Evolutionary conservation across 2,797 vertebrate species (phyloP), one percentile per base, ranked within the genome.

Genomic region (Scomberomorus guttatus): DNA sequence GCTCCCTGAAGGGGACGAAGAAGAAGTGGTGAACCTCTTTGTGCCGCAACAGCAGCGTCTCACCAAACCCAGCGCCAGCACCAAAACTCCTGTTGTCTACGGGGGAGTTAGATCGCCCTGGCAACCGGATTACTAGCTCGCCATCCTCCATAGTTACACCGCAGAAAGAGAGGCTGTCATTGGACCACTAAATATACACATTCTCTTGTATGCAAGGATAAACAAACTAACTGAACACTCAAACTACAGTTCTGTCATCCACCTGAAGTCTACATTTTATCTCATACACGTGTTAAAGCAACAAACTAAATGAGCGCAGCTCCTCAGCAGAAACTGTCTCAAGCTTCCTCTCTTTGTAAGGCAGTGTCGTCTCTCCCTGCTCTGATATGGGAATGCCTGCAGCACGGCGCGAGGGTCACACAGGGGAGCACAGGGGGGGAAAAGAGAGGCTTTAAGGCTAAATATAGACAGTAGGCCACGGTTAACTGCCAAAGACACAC

Each of bases 1-100:
- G 98, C 85, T 99, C 98, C 95, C 98, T 99, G 90, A 93, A 95
- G 66, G 91, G 91, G 0, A 96, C 80, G 93, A 95, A 96, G 91
- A 92, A 96, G 87, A 96, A 95, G 79, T 93, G 82, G 91, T 96
- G 70, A 93, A 96, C 92, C 66, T 95, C 88, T 89, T 95, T 93
- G 93, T 96, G 94, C 76, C 80, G 69, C 55, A 96, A 58, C 51
- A 94, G 87, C 9, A 78, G 79, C 3, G 92, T 94, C 82, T 96
- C 93, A 4, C 94, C 94, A 11, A 92, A 67, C 22, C 89, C 89
- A n/a, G 44, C 75, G 0, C 73, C 71, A 1, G 70, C 79, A 50
- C 11, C 6, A 0, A 84, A 91, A 71, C 84, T 51, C 66, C 80
- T 72, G 71, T 51, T 82, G 79, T 71, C 84, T 25, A 59, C 50